phyloP scores from a whole-genome alignment of 2,113 vertebrate genomes.

The Miniopterus natalensis region DNA sequence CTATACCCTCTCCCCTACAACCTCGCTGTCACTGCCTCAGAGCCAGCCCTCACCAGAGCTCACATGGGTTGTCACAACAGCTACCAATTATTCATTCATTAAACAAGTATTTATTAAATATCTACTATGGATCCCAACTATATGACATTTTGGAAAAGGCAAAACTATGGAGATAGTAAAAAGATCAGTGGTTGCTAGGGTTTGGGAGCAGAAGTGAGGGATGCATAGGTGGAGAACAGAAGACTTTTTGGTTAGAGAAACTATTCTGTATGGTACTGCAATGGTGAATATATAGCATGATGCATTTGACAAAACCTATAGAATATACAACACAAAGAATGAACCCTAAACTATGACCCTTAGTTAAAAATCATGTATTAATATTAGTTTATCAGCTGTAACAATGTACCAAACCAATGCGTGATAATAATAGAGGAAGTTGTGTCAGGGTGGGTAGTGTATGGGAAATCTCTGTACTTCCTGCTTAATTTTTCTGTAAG shows the following conservation, averaged over 20 bases:
- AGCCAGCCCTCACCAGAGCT: neutral
- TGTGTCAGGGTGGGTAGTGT: neutral
- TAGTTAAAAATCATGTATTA: neutral
- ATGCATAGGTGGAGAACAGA: neutral
- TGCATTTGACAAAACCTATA: neutral
- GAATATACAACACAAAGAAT: neutral
- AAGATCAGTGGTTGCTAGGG: neutral
- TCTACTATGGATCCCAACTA: neutral
- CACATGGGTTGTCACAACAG: neutral
- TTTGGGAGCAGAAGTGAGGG: neutral
- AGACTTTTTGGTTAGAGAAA: neutral
- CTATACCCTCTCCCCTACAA: neutral
- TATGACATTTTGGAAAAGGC: neutral
- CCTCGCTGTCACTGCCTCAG: neutral
- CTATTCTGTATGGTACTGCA: neutral
- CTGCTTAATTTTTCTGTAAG: slow-evolving; percentile 20
- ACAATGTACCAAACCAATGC: neutral
- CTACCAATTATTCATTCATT: neutral
- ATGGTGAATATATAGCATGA: neutral
- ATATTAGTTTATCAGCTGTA: neutral
- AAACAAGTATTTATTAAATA: neutral
- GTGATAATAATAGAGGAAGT: neutral
- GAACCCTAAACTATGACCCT: neutral
- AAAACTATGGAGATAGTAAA: neutral
- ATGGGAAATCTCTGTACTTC: neutral